These are phyloP conservation scores for Bergia sp. DNA, from an alignment of 92 coral and sea anemone species.

Conservation along the genomic window DNA sequence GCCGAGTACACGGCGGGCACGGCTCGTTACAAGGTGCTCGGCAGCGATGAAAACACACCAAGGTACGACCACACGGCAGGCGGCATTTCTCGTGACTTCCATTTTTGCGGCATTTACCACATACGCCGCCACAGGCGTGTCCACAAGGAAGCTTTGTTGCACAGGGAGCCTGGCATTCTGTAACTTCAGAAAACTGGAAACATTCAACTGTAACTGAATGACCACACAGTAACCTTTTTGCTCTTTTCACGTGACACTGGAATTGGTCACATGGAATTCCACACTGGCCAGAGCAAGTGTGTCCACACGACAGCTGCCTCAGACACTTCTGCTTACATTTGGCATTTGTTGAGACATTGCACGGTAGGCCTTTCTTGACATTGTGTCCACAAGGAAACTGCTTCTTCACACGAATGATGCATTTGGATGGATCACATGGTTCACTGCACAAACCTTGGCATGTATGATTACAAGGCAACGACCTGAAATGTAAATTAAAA, in stretches of 20 bases:
- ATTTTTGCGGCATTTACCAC: conserved; percentile 50
- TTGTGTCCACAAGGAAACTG: conserved; percentile 59
- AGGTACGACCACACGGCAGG: conserved; percentile 60
- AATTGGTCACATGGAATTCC: conserved; percentile 57
- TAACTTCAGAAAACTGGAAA: conserved; percentile 19
- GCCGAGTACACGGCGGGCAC: conserved; percentile 72
- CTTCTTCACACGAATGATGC: conserved; percentile 37
- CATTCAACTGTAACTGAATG: conserved; percentile 62
- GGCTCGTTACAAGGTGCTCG: conserved; percentile 59
- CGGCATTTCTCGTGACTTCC: conserved; percentile 66
- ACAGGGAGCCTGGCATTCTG: conserved; percentile 55
- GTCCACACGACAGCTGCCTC: conserved; percentile 12
- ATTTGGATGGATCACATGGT: conserved; percentile 54
- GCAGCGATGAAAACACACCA: conserved; percentile 78
- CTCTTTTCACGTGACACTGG: conserved; percentile 55
- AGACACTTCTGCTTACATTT: conserved; percentile 15
- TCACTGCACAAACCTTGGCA: conserved; percentile 47
- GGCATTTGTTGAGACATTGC: conserved; percentile 29
- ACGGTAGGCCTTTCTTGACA: conserved; percentile 48
- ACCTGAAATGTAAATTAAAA: not conserved
- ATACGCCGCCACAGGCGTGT: conserved; percentile 63
- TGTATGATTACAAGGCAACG: conserved; percentile 55
- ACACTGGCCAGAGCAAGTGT: conserved; percentile 43
- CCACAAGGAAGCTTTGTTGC: conserved; percentile 60
- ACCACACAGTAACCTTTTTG: conserved; percentile 67